Evolutionary conservation across 2,888 invertebrate species (phyloP).

Genomic region (Anagyrus pseudococci): DNA sequence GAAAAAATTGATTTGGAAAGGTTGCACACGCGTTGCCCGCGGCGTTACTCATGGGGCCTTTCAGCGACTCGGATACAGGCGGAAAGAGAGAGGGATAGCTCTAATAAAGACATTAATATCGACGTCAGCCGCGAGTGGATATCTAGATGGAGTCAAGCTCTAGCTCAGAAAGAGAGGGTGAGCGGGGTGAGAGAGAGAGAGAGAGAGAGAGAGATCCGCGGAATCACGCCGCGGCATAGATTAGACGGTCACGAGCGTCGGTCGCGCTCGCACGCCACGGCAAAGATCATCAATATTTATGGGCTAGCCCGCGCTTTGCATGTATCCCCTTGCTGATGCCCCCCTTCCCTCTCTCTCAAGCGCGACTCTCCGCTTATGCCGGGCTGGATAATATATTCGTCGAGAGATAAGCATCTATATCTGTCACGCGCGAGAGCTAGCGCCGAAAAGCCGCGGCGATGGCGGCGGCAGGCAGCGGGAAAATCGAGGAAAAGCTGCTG

Average conservation of each 20-base stretch:
- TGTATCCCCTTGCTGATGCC: too few relatives aligned
- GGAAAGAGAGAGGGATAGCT: constrained; percentile 22
- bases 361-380: background rate
- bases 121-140: constrained; percentile 46
- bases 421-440: constrained; percentile 43
- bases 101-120: constrained; percentile 61
- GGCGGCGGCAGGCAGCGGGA: too few relatives aligned
- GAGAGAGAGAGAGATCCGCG: constrained; percentile 6
- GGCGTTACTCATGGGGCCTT: constrained; percentile 32
- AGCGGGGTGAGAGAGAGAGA: constrained; percentile 4
- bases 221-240: constrained; percentile 49
- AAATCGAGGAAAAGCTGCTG: background rate
- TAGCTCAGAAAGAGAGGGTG: constrained; percentile 17
- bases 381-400: constrained; percentile 45
- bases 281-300: constrained; percentile 53
- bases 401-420: constrained; percentile 46
- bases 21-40: constrained; percentile 21
- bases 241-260: constrained; percentile 52
- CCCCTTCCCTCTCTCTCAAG: constrained; percentile 10
- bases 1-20: constrained; percentile 30
- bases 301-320: constrained; percentile 34
- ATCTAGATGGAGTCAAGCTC: constrained; percentile 47
- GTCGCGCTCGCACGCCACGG: constrained; percentile 27
- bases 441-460: too few relatives aligned
- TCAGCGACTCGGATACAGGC: constrained; percentile 16